These are phyloP conservation scores for Drosophila histrio DNA, from an alignment of 2,888 invertebrate genomes.

Conservation along the genomic window DNA sequence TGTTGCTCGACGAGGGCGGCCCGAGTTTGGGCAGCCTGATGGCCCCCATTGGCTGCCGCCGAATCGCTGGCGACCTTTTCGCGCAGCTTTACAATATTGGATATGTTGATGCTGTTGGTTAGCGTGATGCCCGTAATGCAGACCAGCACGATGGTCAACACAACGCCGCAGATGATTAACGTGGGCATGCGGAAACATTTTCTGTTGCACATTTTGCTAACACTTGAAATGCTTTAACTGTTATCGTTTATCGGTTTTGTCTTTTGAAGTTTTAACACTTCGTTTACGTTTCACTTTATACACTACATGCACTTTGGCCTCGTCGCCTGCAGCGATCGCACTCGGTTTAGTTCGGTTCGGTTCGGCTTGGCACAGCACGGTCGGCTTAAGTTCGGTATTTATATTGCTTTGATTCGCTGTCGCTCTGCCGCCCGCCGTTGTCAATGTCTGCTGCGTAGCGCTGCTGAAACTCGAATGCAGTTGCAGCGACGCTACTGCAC, in stretches of 20 bases:
- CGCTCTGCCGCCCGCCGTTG: constrained; percentile 34
- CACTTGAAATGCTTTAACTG: neutral
- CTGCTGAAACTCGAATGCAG: constrained; percentile 68
- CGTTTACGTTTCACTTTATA: neutral
- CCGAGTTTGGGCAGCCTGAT: constrained; percentile 81
- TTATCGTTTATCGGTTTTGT: constrained; percentile 11
- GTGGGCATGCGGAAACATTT: constrained; percentile 84
- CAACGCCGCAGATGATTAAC: constrained; percentile 83
- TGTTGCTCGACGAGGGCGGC: constrained; percentile 82
- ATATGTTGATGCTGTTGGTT: constrained; percentile 84
- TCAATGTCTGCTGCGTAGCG: constrained; percentile 59
- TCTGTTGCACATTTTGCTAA: constrained; percentile 81
- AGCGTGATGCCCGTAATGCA: constrained; percentile 86
- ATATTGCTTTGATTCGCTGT: constrained; percentile 32
- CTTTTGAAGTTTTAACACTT: neutral
- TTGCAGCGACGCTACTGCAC: constrained; percentile 53
- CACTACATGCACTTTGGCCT: constrained; percentile 20
- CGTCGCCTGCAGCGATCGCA: constrained; percentile 5
- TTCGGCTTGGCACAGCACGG: neutral
- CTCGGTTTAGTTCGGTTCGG: neutral
- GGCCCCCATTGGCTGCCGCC: constrained; percentile 82
- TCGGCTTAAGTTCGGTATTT: constrained; percentile 12
- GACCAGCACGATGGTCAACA: constrained; percentile 85
- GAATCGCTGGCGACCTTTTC: constrained; percentile 84
- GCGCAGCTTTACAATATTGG: constrained; percentile 83